Evolutionary conservation across 37 sponge, comb jelly and placozoan species (phyloP).

Genomic region (Theonella swinhoei): DNA sequence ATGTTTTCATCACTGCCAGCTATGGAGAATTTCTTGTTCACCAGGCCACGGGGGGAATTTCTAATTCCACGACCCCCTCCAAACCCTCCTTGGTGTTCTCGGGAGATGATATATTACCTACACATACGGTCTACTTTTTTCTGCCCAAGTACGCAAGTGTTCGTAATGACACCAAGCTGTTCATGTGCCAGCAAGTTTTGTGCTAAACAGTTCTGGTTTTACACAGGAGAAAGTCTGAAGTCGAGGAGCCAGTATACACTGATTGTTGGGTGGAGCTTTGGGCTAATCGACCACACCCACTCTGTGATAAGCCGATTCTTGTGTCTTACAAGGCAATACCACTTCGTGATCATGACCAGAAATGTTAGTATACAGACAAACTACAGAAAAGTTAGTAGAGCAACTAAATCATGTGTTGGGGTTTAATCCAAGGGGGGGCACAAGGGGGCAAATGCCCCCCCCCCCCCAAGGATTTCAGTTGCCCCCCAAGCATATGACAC

Average conservation of each 20-base stretch:
- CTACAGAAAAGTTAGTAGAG: no score
- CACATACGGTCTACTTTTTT: neutral
- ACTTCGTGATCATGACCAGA: neutral
- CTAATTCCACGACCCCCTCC: neutral
- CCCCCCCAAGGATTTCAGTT: no score
- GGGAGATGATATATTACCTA: neutral
- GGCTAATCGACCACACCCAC: neutral
- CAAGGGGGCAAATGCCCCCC: no score
- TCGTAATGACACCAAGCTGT: neutral
- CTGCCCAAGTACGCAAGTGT: neutral
- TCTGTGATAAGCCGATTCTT: neutral
- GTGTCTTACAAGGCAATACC: neutral
- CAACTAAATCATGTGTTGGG: neutral
- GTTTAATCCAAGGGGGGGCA: neutral
- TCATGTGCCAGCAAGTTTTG: neutral
- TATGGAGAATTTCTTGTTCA: neutral
- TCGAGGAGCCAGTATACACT: neutral
- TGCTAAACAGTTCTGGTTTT: neutral
- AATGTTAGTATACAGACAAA: no score
- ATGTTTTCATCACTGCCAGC: neutral
- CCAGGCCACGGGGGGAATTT: neutral
- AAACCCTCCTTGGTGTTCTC: neutral
- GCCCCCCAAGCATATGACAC: no score
- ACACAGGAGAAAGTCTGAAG: neutral
- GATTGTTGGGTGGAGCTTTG: constrained; percentile 1